These are phyloP conservation scores for Tortrix viridana DNA, from an alignment of 2,888 invertebrate genomes.

Conservation along the genomic window DNA sequence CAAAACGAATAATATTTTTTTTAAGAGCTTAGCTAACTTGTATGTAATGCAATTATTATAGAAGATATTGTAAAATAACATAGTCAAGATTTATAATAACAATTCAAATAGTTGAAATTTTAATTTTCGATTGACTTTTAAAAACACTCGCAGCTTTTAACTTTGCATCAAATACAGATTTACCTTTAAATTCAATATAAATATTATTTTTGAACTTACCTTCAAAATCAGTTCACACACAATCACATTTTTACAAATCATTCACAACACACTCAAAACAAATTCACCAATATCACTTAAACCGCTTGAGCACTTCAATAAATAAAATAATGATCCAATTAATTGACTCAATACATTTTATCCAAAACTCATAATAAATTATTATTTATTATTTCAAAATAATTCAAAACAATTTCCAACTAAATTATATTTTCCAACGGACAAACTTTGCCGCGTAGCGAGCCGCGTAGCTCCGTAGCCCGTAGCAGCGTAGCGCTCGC, in stretches of 20 bases:
- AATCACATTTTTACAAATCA: slow-evolving; percentile 24
- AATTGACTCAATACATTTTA: too few species aligned
- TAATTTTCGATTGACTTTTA: not conserved
- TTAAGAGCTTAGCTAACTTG: too few species aligned
- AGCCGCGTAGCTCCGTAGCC: slow-evolving; percentile 1
- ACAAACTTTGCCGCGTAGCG: slow-evolving; percentile 25
- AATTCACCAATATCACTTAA: not conserved
- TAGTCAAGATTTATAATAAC: too few species aligned
- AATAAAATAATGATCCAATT: not conserved
- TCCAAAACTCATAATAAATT: too few species aligned
- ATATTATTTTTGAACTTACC: slow-evolving; percentile 7
- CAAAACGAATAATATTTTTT: too few species aligned
- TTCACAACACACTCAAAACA: slow-evolving; percentile 5
- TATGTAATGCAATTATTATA: too few species aligned
- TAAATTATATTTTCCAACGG: not conserved
- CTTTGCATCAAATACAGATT: not conserved
- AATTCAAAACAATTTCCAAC: too few species aligned
- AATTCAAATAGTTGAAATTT: too few species aligned
- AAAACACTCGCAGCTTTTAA: not conserved
- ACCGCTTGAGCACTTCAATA: not conserved
- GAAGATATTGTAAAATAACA: too few species aligned
- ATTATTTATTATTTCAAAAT: too few species aligned
- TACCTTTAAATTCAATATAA: too few species aligned
- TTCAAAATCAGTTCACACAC: not conserved
- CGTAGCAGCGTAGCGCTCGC: slow-evolving; percentile 29